Conservation (phyloP, 2,113 vertebrate species). For the Atractosteus spatula region DNA sequence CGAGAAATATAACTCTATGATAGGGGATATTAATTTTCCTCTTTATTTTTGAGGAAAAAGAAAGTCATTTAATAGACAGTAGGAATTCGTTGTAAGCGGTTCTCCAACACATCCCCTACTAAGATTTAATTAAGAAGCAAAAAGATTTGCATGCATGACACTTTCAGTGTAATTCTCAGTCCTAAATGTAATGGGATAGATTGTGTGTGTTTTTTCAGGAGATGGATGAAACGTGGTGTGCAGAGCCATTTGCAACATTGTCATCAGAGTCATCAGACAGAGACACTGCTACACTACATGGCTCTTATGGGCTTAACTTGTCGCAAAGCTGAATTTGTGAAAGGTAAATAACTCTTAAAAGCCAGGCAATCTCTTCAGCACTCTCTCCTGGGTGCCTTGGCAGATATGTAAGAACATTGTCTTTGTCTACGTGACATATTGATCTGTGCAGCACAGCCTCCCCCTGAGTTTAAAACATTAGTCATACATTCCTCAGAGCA, state of each 20-base stretch:
- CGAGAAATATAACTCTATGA: slow-evolving; percentile 8
- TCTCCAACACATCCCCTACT: background rate
- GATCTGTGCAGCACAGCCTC: background rate
- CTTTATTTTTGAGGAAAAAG: background rate
- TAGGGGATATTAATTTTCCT: slow-evolving; percentile 9
- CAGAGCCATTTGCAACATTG: background rate
- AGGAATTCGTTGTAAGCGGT: background rate
- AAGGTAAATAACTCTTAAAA: background rate
- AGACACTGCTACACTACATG: background rate
- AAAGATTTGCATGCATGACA: slow-evolving; percentile 12
- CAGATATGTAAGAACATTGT: background rate
- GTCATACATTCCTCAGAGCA: background rate
- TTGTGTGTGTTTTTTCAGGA: background rate
- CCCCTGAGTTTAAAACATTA: background rate
- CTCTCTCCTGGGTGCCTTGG: no score
- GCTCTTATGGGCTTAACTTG: background rate
- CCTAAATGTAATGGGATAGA: no score
- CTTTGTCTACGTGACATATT: background rate
- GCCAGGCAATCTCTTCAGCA: background rate
- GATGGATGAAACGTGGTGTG: background rate
- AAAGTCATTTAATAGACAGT: background rate
- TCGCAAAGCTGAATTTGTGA: no score
- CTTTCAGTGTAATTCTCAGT: background rate
- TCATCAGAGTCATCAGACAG: background rate
- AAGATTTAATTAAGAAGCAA: slow-evolving; percentile 20